phyloP scores from a whole-genome alignment of 1,140 invertebrate genomes.

The Lepidurus apus region DNA sequence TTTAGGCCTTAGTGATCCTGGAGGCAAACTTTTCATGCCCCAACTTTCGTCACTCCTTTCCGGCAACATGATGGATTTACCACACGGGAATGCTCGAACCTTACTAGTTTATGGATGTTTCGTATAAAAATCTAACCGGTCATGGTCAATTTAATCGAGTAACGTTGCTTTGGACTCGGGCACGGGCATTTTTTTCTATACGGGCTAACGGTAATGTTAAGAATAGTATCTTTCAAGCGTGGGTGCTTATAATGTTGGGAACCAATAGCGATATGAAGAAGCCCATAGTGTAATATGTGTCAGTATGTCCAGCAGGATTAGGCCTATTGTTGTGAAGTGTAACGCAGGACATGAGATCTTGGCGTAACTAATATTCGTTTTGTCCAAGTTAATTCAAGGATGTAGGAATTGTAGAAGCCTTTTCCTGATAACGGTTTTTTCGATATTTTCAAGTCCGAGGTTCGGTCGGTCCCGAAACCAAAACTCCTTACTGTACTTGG shows the following conservation, averaged over 20 bases:
- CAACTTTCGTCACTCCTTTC: background rate
- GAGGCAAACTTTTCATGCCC: background rate
- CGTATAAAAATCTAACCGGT: background rate
- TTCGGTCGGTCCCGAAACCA: background rate
- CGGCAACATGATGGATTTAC: background rate
- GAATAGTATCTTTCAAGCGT: slow-evolving; percentile 3
- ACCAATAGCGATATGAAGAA: background rate
- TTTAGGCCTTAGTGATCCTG: background rate
- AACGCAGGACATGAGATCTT: no score
- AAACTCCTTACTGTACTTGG: background rate
- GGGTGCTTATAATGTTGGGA: background rate
- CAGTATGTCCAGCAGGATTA: background rate
- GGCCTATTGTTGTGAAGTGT: no score
- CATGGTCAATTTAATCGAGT: background rate
- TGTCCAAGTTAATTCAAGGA: no score
- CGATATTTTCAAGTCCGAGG: no score
- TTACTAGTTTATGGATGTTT: background rate
- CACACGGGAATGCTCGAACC: background rate
- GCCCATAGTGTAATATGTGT: background rate
- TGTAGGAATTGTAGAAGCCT: no score
- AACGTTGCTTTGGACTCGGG: background rate
- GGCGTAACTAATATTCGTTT: no score
- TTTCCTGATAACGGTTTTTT: no score
- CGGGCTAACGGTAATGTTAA: background rate
- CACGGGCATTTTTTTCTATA: background rate